A percentile compares a stretch with the other conserved stretches of the same genome.
phyloP scores from a whole-genome alignment of 1,140 invertebrate genomes.

The Drosophila arizonae region DNA sequence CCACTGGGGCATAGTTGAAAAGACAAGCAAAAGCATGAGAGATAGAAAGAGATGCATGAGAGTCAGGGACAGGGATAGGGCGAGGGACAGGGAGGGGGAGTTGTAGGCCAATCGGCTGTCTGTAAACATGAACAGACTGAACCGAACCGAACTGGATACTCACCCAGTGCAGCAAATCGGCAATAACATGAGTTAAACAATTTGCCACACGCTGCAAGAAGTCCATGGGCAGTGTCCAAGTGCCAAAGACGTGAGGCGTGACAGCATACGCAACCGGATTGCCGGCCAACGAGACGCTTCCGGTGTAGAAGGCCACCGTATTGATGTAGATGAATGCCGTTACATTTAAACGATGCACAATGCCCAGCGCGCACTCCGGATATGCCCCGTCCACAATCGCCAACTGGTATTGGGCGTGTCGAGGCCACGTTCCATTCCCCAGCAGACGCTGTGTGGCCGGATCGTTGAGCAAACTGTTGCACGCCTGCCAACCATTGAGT shows the following conservation, averaged over 20 bases:
- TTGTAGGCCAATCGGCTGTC: slow-evolving; percentile 26
- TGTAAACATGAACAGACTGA: not conserved
- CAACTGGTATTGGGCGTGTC: slow-evolving; percentile 84
- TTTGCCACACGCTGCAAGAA: slow-evolving; percentile 86
- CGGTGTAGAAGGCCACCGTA: slow-evolving; percentile 89
- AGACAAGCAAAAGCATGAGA: not conserved
- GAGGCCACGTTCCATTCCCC: slow-evolving; percentile 6
- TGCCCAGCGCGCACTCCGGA: slow-evolving; percentile 89
- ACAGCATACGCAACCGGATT: slow-evolving; percentile 88
- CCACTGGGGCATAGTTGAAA: slow-evolving; percentile 23
- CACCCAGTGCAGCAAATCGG: slow-evolving; percentile 54
- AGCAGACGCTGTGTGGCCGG: slow-evolving; percentile 33
- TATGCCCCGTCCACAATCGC: slow-evolving; percentile 89
- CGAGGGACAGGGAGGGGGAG: not conserved
- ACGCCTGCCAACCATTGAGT: slow-evolving; percentile 53
- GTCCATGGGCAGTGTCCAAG: slow-evolving; percentile 87
- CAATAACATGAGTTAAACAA: slow-evolving; percentile 83
- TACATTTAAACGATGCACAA: slow-evolving; percentile 87
- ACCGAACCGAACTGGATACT: slow-evolving; percentile 4
- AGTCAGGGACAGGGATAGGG: not conserved
- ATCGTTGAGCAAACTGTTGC: slow-evolving; percentile 70
- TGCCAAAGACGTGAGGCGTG: slow-evolving; percentile 87
- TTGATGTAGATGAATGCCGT: slow-evolving; percentile 89
- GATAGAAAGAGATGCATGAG: not conserved
- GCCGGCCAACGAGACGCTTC: slow-evolving; percentile 87